These are phyloP conservation scores for Helicoverpa zea DNA, from an alignment of 1,140 invertebrate genomes.

Conservation along the genomic window DNA sequence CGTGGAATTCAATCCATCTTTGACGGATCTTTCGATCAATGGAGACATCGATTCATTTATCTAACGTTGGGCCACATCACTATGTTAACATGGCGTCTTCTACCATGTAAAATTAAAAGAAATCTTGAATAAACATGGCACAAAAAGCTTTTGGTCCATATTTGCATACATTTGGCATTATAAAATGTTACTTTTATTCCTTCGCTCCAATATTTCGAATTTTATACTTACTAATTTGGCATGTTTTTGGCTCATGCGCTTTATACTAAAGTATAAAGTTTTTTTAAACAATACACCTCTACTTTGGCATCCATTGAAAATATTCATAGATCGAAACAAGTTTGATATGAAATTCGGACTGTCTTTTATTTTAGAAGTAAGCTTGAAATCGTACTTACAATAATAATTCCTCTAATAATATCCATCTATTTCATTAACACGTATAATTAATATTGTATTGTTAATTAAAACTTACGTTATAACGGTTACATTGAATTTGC, in stretches of 20 bases:
- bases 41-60: slow-evolving; percentile 12
- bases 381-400: slow-evolving; percentile 9
- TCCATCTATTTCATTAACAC: slow-evolving; percentile 12
- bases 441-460: slow-evolving; percentile 19
- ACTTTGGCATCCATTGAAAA: not conserved
- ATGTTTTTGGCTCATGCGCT: slow-evolving; percentile 13
- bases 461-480: slow-evolving; percentile 23
- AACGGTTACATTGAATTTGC: slow-evolving; percentile 12
- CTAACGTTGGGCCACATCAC: not conserved
- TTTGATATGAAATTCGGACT: not conserved
- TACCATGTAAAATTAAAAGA: not conserved
- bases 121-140: not conserved
- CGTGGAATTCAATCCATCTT: not conserved
- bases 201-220: not conserved
- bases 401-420: slow-evolving; percentile 17
- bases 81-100: slow-evolving; percentile 10
- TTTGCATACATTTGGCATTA: not conserved
- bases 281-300: not conserved
- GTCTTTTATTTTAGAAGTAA: slow-evolving; percentile 32
- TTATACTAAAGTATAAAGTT: not conserved
- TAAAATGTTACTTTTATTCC: not conserved
- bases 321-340: not conserved
- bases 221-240: slow-evolving; percentile 9
- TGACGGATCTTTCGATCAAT: not conserved
- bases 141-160: slow-evolving; percentile 19